Percentiles rank a stretch among this genome's conserved stretches.
Evolutionary conservation across 1,140 invertebrate species (phyloP).

Genomic region (Drosophila tani): DNA sequence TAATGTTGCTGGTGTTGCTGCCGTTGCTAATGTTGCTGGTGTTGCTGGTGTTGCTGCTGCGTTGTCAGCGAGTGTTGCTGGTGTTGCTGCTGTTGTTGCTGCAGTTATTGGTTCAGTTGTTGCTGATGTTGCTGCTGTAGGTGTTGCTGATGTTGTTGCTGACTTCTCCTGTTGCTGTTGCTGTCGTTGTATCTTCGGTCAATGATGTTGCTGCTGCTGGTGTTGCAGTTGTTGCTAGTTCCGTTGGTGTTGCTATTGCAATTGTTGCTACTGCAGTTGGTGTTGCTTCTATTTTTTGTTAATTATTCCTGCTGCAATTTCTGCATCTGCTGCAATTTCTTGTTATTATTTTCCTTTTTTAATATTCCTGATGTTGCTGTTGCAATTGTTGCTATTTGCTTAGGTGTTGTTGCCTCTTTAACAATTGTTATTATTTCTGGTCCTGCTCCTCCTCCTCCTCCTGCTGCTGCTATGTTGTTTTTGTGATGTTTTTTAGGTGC

Average conservation of each 20-base stretch:
- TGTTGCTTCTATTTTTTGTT: neutral
- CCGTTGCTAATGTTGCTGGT: conserved; percentile 5
- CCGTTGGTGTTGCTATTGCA: neutral
- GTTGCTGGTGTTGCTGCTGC: conserved; percentile 12
- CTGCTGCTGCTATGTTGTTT: neutral
- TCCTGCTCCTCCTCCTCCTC: neutral
- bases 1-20: neutral
- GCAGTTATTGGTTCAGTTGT: neutral
- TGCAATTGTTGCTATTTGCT: neutral
- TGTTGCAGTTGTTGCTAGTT: neutral
- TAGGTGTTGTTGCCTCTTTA: neutral
- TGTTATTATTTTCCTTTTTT: neutral
- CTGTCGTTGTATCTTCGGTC: neutral
- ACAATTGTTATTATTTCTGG: conserved; percentile 7
- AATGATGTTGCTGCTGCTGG: neutral
- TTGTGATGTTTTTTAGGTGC: conserved; percentile 15
- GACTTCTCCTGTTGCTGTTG: neutral
- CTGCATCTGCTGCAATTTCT: neutral
- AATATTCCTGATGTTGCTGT: neutral
- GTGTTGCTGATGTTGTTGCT: conserved; percentile 4
- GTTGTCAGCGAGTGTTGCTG: neutral
- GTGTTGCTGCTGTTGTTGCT: neutral
- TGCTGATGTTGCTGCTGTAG: neutral
- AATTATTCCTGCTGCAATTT: neutral
- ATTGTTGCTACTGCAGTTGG: neutral